phyloP scores from a whole-genome alignment of 2,113 vertebrate genomes.

The Pterocles burchelli region DNA sequence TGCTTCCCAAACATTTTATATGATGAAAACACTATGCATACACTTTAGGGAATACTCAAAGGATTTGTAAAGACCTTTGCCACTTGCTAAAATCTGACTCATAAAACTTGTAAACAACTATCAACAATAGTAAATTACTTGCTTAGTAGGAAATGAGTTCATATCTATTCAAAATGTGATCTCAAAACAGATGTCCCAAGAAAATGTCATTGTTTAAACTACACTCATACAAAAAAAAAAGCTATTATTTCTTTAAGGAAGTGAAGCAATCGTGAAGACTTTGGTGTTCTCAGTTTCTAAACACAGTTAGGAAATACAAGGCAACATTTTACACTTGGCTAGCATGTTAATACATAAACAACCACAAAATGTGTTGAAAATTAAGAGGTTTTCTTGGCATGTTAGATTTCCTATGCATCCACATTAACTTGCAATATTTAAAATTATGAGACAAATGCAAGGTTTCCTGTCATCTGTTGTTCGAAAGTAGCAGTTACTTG shows the following conservation, averaged over 20 bases:
- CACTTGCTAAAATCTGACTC: slow-evolving; percentile 80
- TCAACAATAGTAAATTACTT: slow-evolving; percentile 84
- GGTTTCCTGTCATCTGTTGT: slow-evolving; percentile 28
- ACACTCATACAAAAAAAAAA: slow-evolving; percentile 66
- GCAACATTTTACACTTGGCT: slow-evolving; percentile 55
- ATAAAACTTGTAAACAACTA: slow-evolving; percentile 83
- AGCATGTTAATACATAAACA: slow-evolving; percentile 51
- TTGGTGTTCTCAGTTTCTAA: slow-evolving; percentile 72
- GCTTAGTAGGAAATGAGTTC: slow-evolving; percentile 87
- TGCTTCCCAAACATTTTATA: slow-evolving; percentile 69
- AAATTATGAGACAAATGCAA: background rate
- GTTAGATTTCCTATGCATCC: slow-evolving; percentile 32
- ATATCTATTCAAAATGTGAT: slow-evolving; percentile 86
- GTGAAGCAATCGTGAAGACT: slow-evolving; percentile 78
- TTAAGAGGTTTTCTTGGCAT: slow-evolving; percentile 30
- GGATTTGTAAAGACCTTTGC: slow-evolving; percentile 79
- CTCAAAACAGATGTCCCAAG: slow-evolving; percentile 88
- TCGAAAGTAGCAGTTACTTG: background rate
- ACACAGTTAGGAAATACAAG: slow-evolving; percentile 62
- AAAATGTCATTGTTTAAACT: slow-evolving; percentile 85
- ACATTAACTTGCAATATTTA: slow-evolving; percentile 38
- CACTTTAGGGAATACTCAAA: slow-evolving; percentile 74
- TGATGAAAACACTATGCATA: slow-evolving; percentile 67
- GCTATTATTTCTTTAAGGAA: slow-evolving; percentile 84
- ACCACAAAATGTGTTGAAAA: slow-evolving; percentile 61